phyloP scores from a whole-genome alignment of 2,113 vertebrate genomes.

The Epinephelus fuscoguttatus region DNA sequence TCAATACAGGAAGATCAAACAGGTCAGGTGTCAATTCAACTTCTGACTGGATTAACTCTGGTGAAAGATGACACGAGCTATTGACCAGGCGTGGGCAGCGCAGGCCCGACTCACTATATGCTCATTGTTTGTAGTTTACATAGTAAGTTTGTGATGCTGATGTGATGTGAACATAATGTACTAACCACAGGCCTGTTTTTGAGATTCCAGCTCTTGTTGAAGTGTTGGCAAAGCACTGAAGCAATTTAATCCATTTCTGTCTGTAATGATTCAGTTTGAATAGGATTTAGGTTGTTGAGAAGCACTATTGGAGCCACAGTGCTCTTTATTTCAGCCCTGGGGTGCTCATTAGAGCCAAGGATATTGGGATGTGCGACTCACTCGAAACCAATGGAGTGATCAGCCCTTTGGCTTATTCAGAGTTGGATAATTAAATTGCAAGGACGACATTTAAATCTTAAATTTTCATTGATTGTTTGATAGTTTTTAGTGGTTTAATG shows the following conservation, averaged over 20 bases:
- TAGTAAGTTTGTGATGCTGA: conserved; percentile 28
- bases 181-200: conserved; percentile 26
- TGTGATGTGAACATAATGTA: conserved; percentile 4
- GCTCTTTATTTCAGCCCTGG: conserved; percentile 63
- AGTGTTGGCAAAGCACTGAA: conserved; percentile 34
- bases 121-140: conserved; percentile 29
- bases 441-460: conserved; percentile 39
- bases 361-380: conserved; percentile 60
- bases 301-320: conserved; percentile 47
- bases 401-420: conserved; percentile 58
- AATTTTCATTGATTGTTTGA: conserved; percentile 51
- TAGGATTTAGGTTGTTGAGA: conserved; percentile 58
- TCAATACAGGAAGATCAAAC: conserved; percentile 32
- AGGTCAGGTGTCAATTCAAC: conserved; percentile 44
- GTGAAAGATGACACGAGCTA: conserved; percentile 40
- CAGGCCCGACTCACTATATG: conserved; percentile 3
- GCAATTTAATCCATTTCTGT: conserved; percentile 60
- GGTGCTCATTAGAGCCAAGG: conserved; percentile 68
- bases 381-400: conserved; percentile 63
- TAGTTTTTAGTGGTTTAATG: conserved; percentile 1
- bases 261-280: conserved; percentile 63
- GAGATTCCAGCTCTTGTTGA: conserved; percentile 13
- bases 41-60: conserved; percentile 30
- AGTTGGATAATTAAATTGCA: conserved; percentile 63
- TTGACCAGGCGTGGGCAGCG: not conserved